phyloP scores from a whole-genome alignment of 2,888 invertebrate genomes.

The Oxystoma pomonae region DNA sequence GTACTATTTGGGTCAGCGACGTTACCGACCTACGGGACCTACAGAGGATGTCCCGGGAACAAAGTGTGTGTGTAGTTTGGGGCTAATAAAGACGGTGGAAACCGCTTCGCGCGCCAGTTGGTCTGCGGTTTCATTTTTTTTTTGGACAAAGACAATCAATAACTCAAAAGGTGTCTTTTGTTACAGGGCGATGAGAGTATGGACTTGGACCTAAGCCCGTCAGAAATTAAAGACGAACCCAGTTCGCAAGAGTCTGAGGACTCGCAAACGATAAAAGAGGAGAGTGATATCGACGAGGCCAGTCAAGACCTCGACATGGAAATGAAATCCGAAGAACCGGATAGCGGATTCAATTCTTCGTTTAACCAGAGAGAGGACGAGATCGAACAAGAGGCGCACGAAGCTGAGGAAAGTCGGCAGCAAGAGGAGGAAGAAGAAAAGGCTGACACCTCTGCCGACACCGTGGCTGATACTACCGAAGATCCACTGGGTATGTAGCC shows the following conservation, averaged over 20 bases:
- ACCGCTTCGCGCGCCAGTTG: too few species aligned
- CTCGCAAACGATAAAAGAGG: constrained; percentile 7
- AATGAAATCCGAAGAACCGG: constrained; percentile 26
- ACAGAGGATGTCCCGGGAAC: too few species aligned
- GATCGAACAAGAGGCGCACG: constrained; percentile 20
- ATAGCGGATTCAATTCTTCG: constrained; percentile 28
- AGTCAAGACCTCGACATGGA: constrained; percentile 32
- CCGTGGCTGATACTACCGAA: background rate
- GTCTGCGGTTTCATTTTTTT: too few species aligned
- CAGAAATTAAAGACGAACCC: constrained; percentile 19
- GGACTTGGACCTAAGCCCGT: constrained; percentile 15
- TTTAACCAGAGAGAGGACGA: constrained; percentile 19
- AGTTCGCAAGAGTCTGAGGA: constrained; percentile 5
- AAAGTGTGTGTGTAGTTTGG: too few species aligned
- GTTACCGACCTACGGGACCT: too few species aligned
- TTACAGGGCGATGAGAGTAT: constrained; percentile 11
- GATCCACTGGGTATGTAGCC: background rate
- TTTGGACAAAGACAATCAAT: too few species aligned
- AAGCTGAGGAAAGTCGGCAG: background rate
- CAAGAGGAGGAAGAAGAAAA: constrained; percentile 13
- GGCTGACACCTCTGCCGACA: constrained; percentile 9
- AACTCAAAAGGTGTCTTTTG: background rate
- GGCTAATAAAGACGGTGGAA: too few species aligned
- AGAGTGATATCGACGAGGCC: constrained; percentile 25
- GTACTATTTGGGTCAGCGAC: too few species aligned